Evolutionary conservation across 2,113 vertebrate genomes (phyloP).

Genomic region (Pachyramphus minor): DNA sequence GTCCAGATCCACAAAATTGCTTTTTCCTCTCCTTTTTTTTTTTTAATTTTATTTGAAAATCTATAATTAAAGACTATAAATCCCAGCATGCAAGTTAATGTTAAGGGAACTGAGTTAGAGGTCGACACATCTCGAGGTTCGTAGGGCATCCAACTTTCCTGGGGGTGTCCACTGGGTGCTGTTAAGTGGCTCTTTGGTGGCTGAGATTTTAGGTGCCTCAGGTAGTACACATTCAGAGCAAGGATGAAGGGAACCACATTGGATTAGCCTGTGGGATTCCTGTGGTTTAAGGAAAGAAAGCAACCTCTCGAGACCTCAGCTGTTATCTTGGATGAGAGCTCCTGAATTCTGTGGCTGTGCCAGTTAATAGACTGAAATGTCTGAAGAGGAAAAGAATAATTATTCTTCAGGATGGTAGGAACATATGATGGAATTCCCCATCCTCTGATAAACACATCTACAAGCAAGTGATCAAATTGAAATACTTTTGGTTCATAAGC

Average conservation of each 20-base stretch:
- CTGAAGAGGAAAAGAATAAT: constrained; percentile 6
- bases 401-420: background rate
- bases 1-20: background rate
- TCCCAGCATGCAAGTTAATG: background rate
- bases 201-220: background rate
- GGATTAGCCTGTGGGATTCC: background rate
- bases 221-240: fast-evolving
- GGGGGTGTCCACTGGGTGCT: background rate
- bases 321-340: background rate
- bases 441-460: constrained; percentile 32
- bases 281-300: background rate
- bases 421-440: constrained; percentile 30
- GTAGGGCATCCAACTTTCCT: fast-evolving
- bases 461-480: constrained; percentile 53
- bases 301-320: background rate
- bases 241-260: background rate
- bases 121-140: fast-evolving
- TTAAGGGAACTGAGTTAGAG: background rate
- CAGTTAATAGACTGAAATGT: background rate
- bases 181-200: background rate
- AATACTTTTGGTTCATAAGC: constrained; percentile 44
- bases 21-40: background rate
- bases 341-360: background rate
- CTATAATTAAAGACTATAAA: background rate
- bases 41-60: background rate